Percentiles rank a stretch among this genome's conserved stretches.
Conservation (phyloP, 2,888 invertebrate species). For the Empis livida region DNA sequence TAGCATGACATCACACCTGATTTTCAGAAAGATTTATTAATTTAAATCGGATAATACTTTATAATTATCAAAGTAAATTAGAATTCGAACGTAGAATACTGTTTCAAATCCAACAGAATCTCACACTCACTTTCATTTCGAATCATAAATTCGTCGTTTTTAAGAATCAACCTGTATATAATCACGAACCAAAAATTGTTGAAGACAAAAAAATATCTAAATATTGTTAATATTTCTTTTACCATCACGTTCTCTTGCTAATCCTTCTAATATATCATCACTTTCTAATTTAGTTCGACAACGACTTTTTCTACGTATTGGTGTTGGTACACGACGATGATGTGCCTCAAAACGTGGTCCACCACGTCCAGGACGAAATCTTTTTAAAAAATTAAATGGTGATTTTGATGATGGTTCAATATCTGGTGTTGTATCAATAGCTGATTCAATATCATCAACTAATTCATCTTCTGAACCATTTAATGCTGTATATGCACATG, state of each 20-base stretch:
- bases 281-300: slow-evolving; percentile 17
- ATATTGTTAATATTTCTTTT: too few species aligned
- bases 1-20: too few species aligned
- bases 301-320: slow-evolving; percentile 29
- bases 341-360: slow-evolving; percentile 41
- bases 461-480: slow-evolving; percentile 21
- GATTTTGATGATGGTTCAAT: slow-evolving; percentile 11
- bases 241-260: slow-evolving; percentile 10
- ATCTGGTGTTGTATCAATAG: slow-evolving; percentile 11
- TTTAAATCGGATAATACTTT: too few species aligned
- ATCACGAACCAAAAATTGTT: too few species aligned
- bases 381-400: slow-evolving; percentile 40
- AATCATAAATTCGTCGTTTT: too few species aligned
- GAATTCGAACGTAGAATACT: too few species aligned
- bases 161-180: too few species aligned
- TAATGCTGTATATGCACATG: slow-evolving; percentile 16
- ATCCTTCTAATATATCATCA: slow-evolving; percentile 23
- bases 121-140: too few species aligned
- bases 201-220: too few species aligned
- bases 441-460: slow-evolving; percentile 24
- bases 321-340: slow-evolving; percentile 46
- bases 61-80: too few species aligned
- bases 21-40: too few species aligned
- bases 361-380: slow-evolving; percentile 33
- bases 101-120: too few species aligned